Conservation (phyloP, 92 coral and sea anemone genomes). For the Anthopleura xanthogrammica region DNA sequence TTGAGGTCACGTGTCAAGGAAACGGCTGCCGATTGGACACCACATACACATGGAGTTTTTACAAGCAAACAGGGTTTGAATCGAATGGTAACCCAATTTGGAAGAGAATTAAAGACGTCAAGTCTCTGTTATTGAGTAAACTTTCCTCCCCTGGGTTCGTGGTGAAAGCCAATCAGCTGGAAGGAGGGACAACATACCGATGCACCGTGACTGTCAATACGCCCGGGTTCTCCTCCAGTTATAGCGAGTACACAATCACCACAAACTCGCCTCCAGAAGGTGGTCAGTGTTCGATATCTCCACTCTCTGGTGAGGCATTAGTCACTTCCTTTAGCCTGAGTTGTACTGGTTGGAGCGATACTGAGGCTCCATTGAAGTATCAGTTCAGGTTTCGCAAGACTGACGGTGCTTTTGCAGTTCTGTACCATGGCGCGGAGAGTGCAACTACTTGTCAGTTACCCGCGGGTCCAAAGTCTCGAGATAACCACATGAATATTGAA, state of each 20-base stretch:
- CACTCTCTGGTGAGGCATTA: conserved; percentile 55
- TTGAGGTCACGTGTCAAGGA: conserved; percentile 31
- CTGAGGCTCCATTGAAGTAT: conserved; percentile 58
- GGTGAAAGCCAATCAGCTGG: conserved; percentile 1
- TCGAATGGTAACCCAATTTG: neutral
- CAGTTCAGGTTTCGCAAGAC: conserved; percentile 53
- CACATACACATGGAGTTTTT: conserved; percentile 11
- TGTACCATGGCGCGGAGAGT: conserved; percentile 15
- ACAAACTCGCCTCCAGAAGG: conserved; percentile 62
- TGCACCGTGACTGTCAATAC: conserved; percentile 4
- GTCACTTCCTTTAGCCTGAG: conserved; percentile 48
- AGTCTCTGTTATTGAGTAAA: conserved; percentile 1
- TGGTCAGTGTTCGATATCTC: conserved; percentile 42
- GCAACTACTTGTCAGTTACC: conserved; percentile 11
- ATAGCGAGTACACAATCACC: conserved; percentile 21
- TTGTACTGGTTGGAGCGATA: conserved; percentile 74
- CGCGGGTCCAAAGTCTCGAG: neutral
- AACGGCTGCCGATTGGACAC: conserved; percentile 22
- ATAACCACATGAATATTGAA: conserved; percentile 7
- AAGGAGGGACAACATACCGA: conserved; percentile 22
- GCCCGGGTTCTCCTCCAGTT: conserved; percentile 9
- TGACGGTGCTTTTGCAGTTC: conserved; percentile 24
- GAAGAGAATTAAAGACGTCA: conserved; percentile 1
- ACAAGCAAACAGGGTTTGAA: conserved; percentile 1
- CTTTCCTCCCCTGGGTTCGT: conserved; percentile 24